These are phyloP conservation scores for Neoseiulus cucumeris DNA, from an alignment of 1,140 invertebrate species.

Conservation along the genomic window DNA sequence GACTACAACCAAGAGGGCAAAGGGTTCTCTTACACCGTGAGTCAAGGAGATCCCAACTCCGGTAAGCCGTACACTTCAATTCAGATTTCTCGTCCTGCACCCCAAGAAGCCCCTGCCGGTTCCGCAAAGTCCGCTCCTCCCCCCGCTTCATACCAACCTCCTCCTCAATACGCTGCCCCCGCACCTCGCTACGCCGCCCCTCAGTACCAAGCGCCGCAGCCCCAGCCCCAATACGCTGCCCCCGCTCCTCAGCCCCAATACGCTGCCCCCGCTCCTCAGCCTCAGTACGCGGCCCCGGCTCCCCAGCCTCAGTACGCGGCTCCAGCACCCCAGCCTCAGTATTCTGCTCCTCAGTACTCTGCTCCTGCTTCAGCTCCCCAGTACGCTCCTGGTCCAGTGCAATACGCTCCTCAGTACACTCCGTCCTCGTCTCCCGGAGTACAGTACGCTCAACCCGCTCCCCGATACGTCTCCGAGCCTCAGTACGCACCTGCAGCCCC, in stretches of 20 bases:
- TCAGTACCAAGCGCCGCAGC: neutral
- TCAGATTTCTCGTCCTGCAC: conserved; percentile 13
- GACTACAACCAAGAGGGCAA: conserved; percentile 17
- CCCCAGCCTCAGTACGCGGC: neutral
- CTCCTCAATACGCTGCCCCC: conserved; percentile 17
- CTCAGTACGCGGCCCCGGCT: neutral
- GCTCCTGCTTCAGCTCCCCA: neutral
- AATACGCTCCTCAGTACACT: neutral
- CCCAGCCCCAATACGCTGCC: neutral
- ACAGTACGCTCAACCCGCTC: neutral
- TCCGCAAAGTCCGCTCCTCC: neutral
- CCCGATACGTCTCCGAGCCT: neutral
- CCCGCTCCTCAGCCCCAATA: neutral
- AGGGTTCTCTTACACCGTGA: conserved; percentile 18
- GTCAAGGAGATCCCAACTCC: conserved; percentile 5
- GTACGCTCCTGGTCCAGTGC: neutral
- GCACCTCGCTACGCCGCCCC: conserved; percentile 12
- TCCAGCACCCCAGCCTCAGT: neutral
- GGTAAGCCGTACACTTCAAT: conserved; percentile 14
- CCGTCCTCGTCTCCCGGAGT: neutral
- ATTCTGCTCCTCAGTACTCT: no score
- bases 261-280: neutral
- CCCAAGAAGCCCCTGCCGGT: neutral
- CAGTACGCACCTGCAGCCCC: neutral
- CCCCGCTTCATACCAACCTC: conserved; percentile 21